Percentiles rank a stretch among this genome's conserved stretches.
These are phyloP conservation scores for Helicorthomorpha holstii DNA, from an alignment of 1,140 invertebrate species.

Conservation along the genomic window DNA sequence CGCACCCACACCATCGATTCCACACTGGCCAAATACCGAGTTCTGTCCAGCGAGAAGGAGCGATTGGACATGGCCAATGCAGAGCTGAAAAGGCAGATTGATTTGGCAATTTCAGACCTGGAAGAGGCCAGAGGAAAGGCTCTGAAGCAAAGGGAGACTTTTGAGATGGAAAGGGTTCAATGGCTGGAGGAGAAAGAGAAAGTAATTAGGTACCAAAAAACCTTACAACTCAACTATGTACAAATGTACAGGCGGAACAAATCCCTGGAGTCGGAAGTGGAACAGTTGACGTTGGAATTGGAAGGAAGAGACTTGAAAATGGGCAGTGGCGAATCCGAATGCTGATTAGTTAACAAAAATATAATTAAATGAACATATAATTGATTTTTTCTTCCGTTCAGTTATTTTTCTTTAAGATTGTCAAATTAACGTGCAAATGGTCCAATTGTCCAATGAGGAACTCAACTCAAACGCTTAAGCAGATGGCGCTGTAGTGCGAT, in stretches of 20 bases:
- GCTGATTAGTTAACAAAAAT: too few relatives aligned
- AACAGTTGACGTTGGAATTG: slow-evolving; percentile 21
- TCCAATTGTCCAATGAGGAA: too few relatives aligned
- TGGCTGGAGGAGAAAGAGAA: slow-evolving; percentile 66
- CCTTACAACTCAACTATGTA: slow-evolving; percentile 59
- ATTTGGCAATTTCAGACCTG: slow-evolving; percentile 6
- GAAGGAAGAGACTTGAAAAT: slow-evolving; percentile 17
- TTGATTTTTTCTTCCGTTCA: too few relatives aligned
- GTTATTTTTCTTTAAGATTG: too few relatives aligned
- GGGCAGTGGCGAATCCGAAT: slow-evolving; percentile 32
- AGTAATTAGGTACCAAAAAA: slow-evolving; percentile 58
- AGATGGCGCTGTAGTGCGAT: too few relatives aligned
- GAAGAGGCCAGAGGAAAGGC: slow-evolving; percentile 14
- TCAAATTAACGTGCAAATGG: too few relatives aligned
- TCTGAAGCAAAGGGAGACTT: slow-evolving; percentile 33
- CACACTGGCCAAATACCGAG: too few relatives aligned
- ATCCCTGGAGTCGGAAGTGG: slow-evolving; percentile 47
- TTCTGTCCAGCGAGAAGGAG: neutral
- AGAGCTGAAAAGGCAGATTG: neutral
- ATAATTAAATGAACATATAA: too few relatives aligned
- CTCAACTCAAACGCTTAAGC: too few relatives aligned
- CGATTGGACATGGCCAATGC: neutral
- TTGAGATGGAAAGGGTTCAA: slow-evolving; percentile 46
- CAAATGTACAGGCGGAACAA: slow-evolving; percentile 54
- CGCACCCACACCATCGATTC: too few relatives aligned